A percentile compares a stretch with the other conserved stretches of the same genome.
Evolutionary conservation across 2,797 vertebrate genomes (phyloP).

Genomic region (Pangasius mekongensis): DNA sequence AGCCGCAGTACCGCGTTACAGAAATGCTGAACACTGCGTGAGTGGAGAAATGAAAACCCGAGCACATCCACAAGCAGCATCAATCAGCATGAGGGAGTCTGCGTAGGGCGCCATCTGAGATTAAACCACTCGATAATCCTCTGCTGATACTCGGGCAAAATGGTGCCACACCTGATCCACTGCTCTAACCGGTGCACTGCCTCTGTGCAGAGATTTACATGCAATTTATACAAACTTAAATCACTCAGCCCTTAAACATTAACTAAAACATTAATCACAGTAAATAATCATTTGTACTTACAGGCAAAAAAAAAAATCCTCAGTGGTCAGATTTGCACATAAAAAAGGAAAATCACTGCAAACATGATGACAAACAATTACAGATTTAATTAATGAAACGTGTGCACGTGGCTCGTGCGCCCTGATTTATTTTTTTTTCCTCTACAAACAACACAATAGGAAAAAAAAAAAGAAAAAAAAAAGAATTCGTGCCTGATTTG

Average conservation of each 20-base stretch:
- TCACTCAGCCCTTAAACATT: not conserved
- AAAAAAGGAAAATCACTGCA: not conserved
- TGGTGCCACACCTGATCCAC: not conserved
- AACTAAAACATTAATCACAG: not conserved
- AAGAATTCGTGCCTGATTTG: too few species aligned
- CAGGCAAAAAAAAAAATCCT: not conserved
- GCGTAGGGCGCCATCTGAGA: not conserved
- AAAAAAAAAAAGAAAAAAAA: not conserved
- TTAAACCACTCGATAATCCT: not conserved
- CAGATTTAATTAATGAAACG: not conserved
- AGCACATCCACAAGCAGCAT: not conserved
- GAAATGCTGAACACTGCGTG: not conserved
- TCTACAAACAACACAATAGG: not conserved
- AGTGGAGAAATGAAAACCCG: not conserved
- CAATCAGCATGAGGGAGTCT: not conserved
- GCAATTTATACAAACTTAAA: not conserved
- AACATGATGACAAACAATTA: not conserved
- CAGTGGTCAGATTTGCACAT: too few species aligned
- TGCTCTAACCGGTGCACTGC: not conserved
- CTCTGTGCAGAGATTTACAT: not conserved
- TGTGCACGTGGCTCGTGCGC: slow-evolving; percentile 17
- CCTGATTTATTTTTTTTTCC: not conserved
- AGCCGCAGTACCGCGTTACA: not conserved
- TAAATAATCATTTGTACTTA: slow-evolving; percentile 1
- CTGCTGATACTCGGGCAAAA: not conserved